phyloP scores from a whole-genome alignment of 2,888 invertebrate species.

The Conus canariensis region DNA sequence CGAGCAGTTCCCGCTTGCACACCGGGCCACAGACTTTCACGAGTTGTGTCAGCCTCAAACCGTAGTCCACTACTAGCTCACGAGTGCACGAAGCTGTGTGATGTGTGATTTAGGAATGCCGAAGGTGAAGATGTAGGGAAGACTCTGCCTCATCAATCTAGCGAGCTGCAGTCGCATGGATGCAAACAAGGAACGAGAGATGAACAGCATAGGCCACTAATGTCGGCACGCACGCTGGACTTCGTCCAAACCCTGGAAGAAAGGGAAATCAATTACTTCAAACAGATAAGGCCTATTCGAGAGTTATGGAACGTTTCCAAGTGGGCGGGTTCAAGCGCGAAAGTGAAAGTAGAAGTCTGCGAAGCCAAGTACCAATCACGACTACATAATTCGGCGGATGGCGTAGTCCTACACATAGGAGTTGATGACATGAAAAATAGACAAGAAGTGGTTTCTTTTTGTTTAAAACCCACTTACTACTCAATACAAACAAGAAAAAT shows the following conservation, averaged over 20 bases:
- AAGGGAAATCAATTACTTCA: constrained; percentile 25
- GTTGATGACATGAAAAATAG: neutral
- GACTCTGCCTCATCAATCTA: constrained; percentile 42
- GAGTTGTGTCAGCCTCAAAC: too few species aligned
- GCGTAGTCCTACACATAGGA: too few species aligned
- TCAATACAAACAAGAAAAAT: too few species aligned
- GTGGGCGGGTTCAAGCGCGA: neutral
- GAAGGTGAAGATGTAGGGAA: constrained; percentile 27
- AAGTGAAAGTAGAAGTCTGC: neutral
- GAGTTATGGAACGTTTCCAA: constrained; percentile 2
- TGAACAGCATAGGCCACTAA: neutral
- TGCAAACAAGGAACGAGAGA: neutral
- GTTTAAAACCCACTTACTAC: too few species aligned
- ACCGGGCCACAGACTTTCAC: too few species aligned
- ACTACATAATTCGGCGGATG: too few species aligned
- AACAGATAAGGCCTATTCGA: neutral
- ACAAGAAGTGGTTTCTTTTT: too few species aligned
- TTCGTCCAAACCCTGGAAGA: neutral
- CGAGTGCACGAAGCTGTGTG: constrained; percentile 37
- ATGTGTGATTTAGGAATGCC: constrained; percentile 37
- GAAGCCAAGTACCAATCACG: too few species aligned
- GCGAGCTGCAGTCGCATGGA: constrained; percentile 40
- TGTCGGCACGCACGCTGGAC: constrained; percentile 11
- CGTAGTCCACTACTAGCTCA: constrained; percentile 20
- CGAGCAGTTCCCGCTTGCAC: too few species aligned